Evolutionary conservation across 1,140 invertebrate species (phyloP), one percentile per base, ranked within the genome.

Genomic region (Zaprionus ghesquierei): DNA sequence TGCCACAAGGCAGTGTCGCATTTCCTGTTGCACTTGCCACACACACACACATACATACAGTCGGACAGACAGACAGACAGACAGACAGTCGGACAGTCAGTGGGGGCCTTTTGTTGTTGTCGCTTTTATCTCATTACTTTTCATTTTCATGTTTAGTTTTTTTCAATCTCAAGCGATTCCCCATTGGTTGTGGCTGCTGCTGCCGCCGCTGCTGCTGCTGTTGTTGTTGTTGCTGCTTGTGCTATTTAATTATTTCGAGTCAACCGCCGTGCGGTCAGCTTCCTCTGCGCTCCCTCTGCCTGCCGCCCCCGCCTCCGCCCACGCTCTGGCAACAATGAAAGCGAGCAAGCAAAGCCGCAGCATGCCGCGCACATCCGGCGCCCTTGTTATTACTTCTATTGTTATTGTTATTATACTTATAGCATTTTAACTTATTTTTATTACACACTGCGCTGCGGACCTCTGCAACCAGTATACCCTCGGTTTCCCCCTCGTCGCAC

Each of bases 201-300:
- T 51, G 58, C n/a, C n/a, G n/a, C n/a, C n/a, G n/a, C n/a, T n/a
- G 22, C 12, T 27, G 38, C 23, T 61, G 35, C 6, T 50, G 18
- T 62, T 51, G 58, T n/a, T 65, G 33, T 61, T 65, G 50, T 55
- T 20, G 61, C 46, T 65, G 74, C 41, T 75, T 63, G 41, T 73
- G 75, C 65, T 69, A 79, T 86, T 87, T 87, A 86, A 87, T 86
- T 86, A 87, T 87, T 81, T 79, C 46, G 46, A 82, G 53, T 49
- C 66, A 60, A 63, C 69, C 63, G 33, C 23, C 51, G 18, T 54
- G 51, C 20, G 41, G 41, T 46, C 41, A 46, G 18, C 41, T 46
- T 4, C 15, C 15, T 18, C 6, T 8, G 9, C 15, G n/a, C n/a
- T n/a, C 38, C 38, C n/a, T 9, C n/a, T 18, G n/a, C 38, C 6